Base-by-base conservation (phyloP, 2,888 invertebrate species). In the Phragmatobia fuliginosa region DNA sequence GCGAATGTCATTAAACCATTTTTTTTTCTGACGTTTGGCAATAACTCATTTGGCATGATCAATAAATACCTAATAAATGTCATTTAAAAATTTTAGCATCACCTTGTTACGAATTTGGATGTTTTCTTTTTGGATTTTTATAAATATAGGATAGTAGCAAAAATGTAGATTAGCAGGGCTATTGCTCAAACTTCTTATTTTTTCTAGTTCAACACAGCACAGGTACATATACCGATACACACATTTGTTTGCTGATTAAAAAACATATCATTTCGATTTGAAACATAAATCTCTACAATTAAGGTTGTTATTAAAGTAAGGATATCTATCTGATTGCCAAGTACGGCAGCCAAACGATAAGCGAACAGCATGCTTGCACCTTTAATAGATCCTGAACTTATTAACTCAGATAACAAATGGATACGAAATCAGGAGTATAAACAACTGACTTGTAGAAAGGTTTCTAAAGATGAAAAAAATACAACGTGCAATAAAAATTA, bases 401-500 rank as follows among this genome's bases (percentile, higher is more conserved):
- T 59, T 60, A 56, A 56, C 21, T 28, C 18, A 49, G 28, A 31
- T 63, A 31, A 32, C 16, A 28, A 62, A 38, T 41, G 5, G 21
- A 62, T 31, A 41, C 18, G 16, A 41, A 28, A 4, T 10, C 6
- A 41, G 21, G 1, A 32, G 16, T 8, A n/a, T 1, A 32, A 45
- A 21, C 32, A 32, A 63, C 25, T 38, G 11, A 7, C 21, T 56
- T 18, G 25, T 38, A 18, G 18, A 16, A 65, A 36, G 38, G 8
- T 59, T 63, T 11, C 59, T 64, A 16, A 28, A 56, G 28, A 14
- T 63, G 64, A 18, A 56, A 25, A 81, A 88, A 81, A 87, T 81
- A 88, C 86, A 85, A 88, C 71, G 89, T 87, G 88, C 87, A 87
- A 90, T 90, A 91, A 91, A 92, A 92, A 91, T 91, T 90, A 91